These are phyloP conservation scores for Thymelicus acteon DNA, from an alignment of 2,888 invertebrate genomes.

Conservation along the genomic window DNA sequence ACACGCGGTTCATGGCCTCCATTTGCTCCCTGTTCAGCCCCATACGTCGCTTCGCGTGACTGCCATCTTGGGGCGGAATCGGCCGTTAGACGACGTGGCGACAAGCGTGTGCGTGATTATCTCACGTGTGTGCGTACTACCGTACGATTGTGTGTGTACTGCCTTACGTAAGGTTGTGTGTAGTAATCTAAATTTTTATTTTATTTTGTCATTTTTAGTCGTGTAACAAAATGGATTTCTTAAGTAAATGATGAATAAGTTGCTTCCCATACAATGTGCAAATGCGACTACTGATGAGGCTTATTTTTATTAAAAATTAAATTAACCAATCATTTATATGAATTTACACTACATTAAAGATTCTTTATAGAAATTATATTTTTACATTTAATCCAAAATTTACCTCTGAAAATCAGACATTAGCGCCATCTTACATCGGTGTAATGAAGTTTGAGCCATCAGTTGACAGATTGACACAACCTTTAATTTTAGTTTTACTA, in stretches of 20 bases:
- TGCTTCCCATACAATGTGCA: neutral
- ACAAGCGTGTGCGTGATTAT: slow-evolving; percentile 39
- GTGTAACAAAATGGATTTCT: neutral
- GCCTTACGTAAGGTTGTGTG: no score
- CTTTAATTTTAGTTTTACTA: slow-evolving; percentile 3
- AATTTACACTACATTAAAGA: no score
- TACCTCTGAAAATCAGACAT: no score
- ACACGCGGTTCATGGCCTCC: slow-evolving; percentile 82
- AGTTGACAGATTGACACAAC: no score
- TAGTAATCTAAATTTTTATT: no score
- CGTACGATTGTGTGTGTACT: no score
- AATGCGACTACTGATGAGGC: slow-evolving; percentile 21
- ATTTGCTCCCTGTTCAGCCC: slow-evolving; percentile 84
- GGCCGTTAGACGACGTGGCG: slow-evolving; percentile 71
- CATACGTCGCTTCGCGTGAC: slow-evolving; percentile 85
- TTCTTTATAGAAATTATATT: no score
- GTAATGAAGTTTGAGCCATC: no score
- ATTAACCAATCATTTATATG: no score
- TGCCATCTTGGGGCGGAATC: slow-evolving; percentile 83
- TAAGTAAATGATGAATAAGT: neutral
- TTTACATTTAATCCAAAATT: no score
- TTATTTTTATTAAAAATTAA: slow-evolving; percentile 8
- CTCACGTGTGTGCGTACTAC: neutral
- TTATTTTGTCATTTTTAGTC: no score
- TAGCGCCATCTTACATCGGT: no score